These are phyloP conservation scores for Schizopygopsis malacanthus DNA, from an alignment of 2,797 vertebrate genomes.

Conservation along the genomic window DNA sequence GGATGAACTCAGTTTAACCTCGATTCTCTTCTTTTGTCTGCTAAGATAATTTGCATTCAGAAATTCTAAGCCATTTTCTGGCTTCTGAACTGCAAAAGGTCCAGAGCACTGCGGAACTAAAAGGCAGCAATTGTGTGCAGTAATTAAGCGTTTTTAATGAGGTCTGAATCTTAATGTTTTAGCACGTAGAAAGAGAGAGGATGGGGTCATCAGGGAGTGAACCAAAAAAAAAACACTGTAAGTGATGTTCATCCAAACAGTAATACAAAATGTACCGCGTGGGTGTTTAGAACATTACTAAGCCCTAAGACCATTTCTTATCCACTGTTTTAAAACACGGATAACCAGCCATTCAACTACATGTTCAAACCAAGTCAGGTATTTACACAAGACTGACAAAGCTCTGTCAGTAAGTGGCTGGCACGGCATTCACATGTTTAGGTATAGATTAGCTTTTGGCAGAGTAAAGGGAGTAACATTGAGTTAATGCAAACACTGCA, in stretches of 20 bases:
- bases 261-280: not conserved
- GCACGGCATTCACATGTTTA: not conserved
- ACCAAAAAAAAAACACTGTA: not conserved
- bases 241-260: not conserved
- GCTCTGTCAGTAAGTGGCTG: slow-evolving; percentile 1
- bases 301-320: not conserved
- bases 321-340: not conserved
- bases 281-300: slow-evolving; percentile 15
- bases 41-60: slow-evolving; percentile 46
- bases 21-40: slow-evolving; percentile 21
- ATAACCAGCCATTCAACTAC: slow-evolving; percentile 17
- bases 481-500: not conserved
- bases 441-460: slow-evolving; percentile 22
- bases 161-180: slow-evolving; percentile 40
- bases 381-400: not conserved
- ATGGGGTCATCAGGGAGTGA: slow-evolving; percentile 28
- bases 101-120: slow-evolving; percentile 22
- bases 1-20: slow-evolving; percentile 16
- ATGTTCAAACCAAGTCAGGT: slow-evolving; percentile 26
- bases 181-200: not conserved
- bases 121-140: slow-evolving; percentile 37
- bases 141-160: slow-evolving; percentile 57
- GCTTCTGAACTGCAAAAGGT: slow-evolving; percentile 24
- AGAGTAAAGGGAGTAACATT: not conserved
- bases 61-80: slow-evolving; percentile 18